These are phyloP conservation scores for Elgaria multicarinata DNA, from an alignment of 2,113 vertebrate species.

Conservation along the genomic window DNA sequence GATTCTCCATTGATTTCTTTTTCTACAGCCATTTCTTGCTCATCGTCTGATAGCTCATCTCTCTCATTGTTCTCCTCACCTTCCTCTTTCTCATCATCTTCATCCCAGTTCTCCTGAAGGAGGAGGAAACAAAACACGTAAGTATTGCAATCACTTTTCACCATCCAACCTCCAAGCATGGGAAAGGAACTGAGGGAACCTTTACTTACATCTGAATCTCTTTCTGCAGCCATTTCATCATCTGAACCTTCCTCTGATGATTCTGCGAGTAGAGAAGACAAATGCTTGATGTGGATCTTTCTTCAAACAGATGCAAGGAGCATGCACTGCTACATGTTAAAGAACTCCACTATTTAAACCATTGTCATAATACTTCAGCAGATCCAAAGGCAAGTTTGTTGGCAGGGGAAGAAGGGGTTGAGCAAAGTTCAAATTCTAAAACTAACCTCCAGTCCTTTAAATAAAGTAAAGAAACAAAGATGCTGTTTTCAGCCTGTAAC, in stretches of 20 bases:
- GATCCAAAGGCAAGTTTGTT: neutral
- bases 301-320: neutral
- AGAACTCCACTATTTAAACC: neutral
- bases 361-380: neutral
- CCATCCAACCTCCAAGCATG: neutral
- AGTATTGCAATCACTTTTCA: neutral
- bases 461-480: too few relatives aligned
- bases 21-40: conserved; percentile 81
- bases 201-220: conserved; percentile 82
- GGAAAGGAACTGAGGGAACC: neutral
- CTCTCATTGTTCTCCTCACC: conserved; percentile 37
- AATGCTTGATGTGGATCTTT: neutral
- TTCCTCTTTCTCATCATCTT: conserved; percentile 76
- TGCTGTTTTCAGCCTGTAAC: neutral
- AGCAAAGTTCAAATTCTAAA: neutral
- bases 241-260: conserved; percentile 83
- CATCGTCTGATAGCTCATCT: conserved; percentile 72
- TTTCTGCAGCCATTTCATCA: conserved; percentile 80
- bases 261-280: conserved; percentile 68
- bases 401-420: neutral
- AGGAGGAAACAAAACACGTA: neutral
- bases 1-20: conserved; percentile 94
- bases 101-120: conserved; percentile 88
- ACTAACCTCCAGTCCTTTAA: neutral
- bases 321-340: neutral